A percentile compares a stretch with the other conserved stretches of the same genome.
Evolutionary conservation across 1,140 invertebrate species (phyloP).

Genomic region (Eulimnadia texana): DNA sequence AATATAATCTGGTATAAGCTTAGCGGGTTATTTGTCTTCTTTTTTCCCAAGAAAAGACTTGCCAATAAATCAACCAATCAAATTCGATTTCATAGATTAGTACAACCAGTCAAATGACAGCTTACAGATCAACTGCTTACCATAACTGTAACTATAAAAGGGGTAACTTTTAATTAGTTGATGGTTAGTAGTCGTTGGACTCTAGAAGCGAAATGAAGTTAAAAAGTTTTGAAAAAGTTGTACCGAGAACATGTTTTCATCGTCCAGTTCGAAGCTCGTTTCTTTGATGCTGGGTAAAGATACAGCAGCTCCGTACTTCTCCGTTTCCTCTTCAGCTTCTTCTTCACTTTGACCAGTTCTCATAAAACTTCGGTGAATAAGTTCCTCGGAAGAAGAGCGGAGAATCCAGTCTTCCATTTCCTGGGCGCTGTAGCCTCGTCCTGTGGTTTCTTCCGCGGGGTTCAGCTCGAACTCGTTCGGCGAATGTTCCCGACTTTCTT

Average conservation of each 20-base stretch:
- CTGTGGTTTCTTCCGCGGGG: slow-evolving; percentile 21
- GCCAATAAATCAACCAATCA: too few relatives aligned
- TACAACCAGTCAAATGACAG: too few relatives aligned
- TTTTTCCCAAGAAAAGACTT: too few relatives aligned
- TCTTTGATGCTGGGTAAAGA: slow-evolving; percentile 54
- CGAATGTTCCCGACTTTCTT: slow-evolving; percentile 19
- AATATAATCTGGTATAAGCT: too few relatives aligned
- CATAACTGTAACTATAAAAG: too few relatives aligned
- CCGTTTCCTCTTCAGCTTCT: slow-evolving; percentile 14
- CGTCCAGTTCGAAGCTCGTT: slow-evolving; percentile 52
- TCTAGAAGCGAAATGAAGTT: background rate
- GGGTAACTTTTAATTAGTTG: too few relatives aligned
- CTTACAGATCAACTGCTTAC: too few relatives aligned
- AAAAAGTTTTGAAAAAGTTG: background rate
- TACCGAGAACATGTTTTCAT: slow-evolving; percentile 34
- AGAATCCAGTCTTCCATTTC: slow-evolving; percentile 66
- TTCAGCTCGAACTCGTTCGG: slow-evolving; percentile 38
- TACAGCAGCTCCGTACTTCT: slow-evolving; percentile 15
- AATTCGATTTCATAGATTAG: too few relatives aligned
- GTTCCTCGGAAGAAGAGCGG: slow-evolving; percentile 49
- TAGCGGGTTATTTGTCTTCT: too few relatives aligned
- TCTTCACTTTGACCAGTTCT: slow-evolving; percentile 6
- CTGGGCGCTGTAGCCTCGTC: slow-evolving; percentile 26
- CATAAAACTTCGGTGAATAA: slow-evolving; percentile 15
- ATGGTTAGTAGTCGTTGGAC: too few relatives aligned